Conservation (phyloP, 2,797 vertebrate species). For the Chloroceryle inda region DNA sequence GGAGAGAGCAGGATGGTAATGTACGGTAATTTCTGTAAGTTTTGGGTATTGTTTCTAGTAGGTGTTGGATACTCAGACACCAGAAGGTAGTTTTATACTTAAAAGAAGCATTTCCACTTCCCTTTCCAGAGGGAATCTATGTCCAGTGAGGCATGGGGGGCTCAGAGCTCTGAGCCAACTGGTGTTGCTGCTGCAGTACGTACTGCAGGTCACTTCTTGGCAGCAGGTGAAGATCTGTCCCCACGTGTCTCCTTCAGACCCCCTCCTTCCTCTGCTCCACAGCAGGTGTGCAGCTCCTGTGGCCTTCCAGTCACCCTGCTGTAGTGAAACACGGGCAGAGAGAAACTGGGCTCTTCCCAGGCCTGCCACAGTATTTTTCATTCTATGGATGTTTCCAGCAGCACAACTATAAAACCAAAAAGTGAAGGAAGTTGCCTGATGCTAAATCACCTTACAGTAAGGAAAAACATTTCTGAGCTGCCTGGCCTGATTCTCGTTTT, state of each 20-base stretch:
- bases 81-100: not conserved
- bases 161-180: not conserved
- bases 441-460: not conserved
- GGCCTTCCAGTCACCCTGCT: not conserved
- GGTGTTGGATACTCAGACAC: not conserved
- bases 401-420: not conserved
- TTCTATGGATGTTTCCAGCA: not conserved
- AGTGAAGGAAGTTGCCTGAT: not conserved
- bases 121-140: not conserved
- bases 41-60: not conserved
- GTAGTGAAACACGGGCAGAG: not conserved
- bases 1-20: not conserved
- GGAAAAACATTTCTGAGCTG: not conserved
- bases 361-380: not conserved
- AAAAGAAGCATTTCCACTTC: not conserved
- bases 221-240: not conserved
- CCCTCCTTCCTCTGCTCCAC: not conserved
- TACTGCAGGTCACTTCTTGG: not conserved
- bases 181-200: accelerated
- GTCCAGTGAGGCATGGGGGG: not conserved
- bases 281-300: not conserved
- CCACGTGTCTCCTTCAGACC: not conserved
- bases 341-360: not conserved
- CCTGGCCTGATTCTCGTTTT: not conserved
- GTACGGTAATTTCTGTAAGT: not conserved